Evolutionary conservation across 2,888 invertebrate species (phyloP).

Genomic region (Xestoiulus laeticollis): DNA sequence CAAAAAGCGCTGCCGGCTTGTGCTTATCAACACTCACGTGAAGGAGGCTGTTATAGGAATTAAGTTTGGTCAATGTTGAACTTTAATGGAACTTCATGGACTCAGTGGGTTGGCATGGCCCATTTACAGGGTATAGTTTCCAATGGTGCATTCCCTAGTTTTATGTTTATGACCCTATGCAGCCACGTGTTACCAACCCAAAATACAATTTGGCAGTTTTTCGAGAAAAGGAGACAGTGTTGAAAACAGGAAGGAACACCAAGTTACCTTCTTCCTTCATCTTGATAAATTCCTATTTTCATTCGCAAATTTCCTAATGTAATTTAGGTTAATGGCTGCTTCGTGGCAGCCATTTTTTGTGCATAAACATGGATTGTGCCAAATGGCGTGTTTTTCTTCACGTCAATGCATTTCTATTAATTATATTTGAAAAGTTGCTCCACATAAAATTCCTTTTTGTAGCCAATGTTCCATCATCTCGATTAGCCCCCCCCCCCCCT

Average conservation of each 20-base stretch:
- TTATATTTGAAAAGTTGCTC: constrained; percentile 18
- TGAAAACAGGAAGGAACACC: neutral
- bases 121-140: too few relatives aligned
- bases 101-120: too few relatives aligned
- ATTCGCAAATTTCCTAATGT: neutral
- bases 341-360: neutral
- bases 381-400: neutral
- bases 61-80: too few relatives aligned
- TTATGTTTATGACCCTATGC: neutral
- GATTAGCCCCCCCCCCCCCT: constrained; percentile 13
- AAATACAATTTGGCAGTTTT: neutral
- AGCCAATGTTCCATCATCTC: constrained; percentile 14
- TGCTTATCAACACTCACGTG: too few relatives aligned
- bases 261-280: neutral
- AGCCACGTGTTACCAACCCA: neutral
- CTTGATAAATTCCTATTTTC: neutral
- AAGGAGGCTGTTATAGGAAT: too few relatives aligned
- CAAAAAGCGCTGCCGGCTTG: too few relatives aligned
- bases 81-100: too few relatives aligned
- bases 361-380: neutral
- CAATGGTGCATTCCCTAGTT: neutral
- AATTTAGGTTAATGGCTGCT: neutral
- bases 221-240: neutral
- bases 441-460: constrained; percentile 35
- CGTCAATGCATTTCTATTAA: constrained; percentile 29